Conservation (phyloP, 2,113 vertebrate genomes). For the Lucifuga dentata region DNA sequence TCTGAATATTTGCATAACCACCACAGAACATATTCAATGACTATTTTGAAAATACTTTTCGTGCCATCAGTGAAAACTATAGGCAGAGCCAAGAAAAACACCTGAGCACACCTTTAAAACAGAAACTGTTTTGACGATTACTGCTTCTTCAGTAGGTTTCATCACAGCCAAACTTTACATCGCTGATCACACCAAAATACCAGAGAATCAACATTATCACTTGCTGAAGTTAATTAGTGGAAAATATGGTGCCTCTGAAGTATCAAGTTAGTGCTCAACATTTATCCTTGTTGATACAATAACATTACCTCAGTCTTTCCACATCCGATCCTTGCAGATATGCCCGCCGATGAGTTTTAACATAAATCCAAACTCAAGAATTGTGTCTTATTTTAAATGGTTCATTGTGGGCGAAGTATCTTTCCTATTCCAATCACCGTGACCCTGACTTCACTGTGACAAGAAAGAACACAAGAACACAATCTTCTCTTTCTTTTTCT, state of each 20-base stretch:
- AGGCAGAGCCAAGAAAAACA: constrained; percentile 40
- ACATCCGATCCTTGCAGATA: constrained; percentile 29
- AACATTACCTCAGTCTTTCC: constrained; percentile 59
- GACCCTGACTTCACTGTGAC: constrained; percentile 61
- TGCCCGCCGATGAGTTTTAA: constrained; percentile 19
- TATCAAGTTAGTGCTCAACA: constrained; percentile 13
- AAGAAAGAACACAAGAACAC: constrained; percentile 58
- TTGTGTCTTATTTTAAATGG: constrained; percentile 3
- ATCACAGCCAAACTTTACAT: too few relatives aligned
- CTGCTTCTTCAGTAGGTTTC: constrained; percentile 13
- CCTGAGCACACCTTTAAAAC: constrained; percentile 41
- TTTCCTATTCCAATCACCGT: neutral
- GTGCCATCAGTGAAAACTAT: neutral
- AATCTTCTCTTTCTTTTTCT: constrained; percentile 65
- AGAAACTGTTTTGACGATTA: neutral
- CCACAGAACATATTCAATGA: constrained; percentile 4
- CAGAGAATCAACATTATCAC: constrained; percentile 16
- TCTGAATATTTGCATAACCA: constrained; percentile 22
- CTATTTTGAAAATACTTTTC: constrained; percentile 12
- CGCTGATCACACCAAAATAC: constrained; percentile 5
- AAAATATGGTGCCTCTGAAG: constrained; percentile 50
- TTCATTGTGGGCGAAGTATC: constrained; percentile 6
- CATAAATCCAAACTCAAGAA: constrained; percentile 15
- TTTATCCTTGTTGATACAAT: constrained; percentile 41
- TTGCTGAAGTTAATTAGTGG: constrained; percentile 29